Evolutionary conservation across 2,888 invertebrate species (phyloP), one percentile per base, ranked within the genome.

Genomic region (Heterodera filipjevi): DNA sequence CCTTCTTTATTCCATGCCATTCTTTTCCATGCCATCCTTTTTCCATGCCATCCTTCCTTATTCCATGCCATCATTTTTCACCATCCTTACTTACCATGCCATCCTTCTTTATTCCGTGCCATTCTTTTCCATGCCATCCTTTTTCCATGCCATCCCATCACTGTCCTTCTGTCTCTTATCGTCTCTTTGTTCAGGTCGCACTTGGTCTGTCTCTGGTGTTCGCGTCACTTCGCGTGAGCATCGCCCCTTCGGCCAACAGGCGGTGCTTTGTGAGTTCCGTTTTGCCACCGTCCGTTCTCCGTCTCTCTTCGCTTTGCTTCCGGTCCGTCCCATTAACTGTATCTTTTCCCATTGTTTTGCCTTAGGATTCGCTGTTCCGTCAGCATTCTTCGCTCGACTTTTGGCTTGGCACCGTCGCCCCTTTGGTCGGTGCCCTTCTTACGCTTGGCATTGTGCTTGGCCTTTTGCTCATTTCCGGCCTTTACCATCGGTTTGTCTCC

Each of bases 181-280:
- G 78, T 87, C 0, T 88, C 88, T 79, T 87, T 86, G 27, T 27
- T 79, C 71, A 46, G 80, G 83, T 76, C 81, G 82, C 64, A 84
- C 83, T 12, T 88, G 88, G 88, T 87, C 88, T 12, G 86, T 83
- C 5, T 81, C 83, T 27, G 88, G 87, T 53, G 83, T 89, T 66
- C 81, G 66, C 22, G 81, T 84, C 10, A 44, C 86, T 59, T 84
- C 83, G 39, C 49, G 84, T n/a, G 84, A 84, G 84, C 1, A 87
- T 86, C 77, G 79, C 85, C 22, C 49, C 86, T 30, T 80, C 86
- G 16, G 86, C 87, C 79, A 32, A n/a, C 79, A 32, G 32, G 84
- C 3, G 87, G 86, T 78, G 81, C 86, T 27, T 59, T 88, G 44
- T 80, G 66, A 75, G 46, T 87, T n/a, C 87, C 87, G 70, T 84